A percentile compares a stretch with the other conserved stretches of the same genome.
Conservation (phyloP, 2,797 vertebrate species). For the Myotis planiceps region DNA sequence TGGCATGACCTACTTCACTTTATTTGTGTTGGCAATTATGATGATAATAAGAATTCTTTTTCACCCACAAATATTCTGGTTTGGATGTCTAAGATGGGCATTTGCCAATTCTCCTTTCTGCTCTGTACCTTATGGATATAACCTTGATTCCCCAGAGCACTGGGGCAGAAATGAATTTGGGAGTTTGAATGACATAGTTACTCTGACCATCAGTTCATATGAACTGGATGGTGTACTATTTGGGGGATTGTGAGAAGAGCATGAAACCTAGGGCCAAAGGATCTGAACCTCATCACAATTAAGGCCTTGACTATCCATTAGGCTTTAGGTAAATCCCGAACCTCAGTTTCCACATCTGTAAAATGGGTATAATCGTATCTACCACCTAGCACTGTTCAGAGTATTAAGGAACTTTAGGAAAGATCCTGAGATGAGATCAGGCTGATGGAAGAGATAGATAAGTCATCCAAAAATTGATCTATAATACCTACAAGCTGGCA, state of each 20-base stretch:
- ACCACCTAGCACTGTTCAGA: not conserved
- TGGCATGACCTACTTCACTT: slow-evolving; percentile 27
- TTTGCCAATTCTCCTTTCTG: not conserved
- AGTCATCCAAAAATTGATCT: not conserved
- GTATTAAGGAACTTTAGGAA: not conserved
- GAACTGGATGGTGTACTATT: not conserved
- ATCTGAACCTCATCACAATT: not conserved
- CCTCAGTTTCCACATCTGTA: not conserved
- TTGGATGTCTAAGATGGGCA: not conserved
- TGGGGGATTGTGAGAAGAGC: not conserved
- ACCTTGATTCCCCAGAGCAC: not conserved
- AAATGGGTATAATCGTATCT: not conserved
- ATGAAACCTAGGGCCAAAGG: not conserved
- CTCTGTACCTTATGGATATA: not conserved
- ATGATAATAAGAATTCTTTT: slow-evolving; percentile 17
- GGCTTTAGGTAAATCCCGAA: not conserved
- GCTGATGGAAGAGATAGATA: not conserved
- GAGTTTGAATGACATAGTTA: not conserved
- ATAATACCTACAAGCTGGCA: not conserved
- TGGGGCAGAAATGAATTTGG: not conserved
- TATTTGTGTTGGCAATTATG: slow-evolving; percentile 44
- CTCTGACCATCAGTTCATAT: not conserved
- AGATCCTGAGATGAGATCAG: not conserved
- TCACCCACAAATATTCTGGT: not conserved
- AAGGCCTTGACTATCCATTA: not conserved